A percentile compares a stretch with the other conserved stretches of the same genome.
Evolutionary conservation across 2,113 vertebrate species (phyloP).

Genomic region (Atherinomorus stipes): DNA sequence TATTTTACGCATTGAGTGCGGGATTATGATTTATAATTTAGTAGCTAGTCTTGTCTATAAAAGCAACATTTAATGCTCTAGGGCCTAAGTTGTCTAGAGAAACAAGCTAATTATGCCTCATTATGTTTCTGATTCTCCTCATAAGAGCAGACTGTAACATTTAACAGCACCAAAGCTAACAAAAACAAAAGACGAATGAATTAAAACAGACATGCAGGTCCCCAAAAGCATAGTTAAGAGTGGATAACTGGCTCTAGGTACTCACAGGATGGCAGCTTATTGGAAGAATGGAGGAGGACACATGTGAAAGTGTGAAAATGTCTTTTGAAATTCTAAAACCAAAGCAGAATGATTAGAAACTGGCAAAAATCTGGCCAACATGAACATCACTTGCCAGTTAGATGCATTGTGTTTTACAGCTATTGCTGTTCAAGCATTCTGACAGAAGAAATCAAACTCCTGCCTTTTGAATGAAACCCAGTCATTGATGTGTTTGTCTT

Average conservation of each 20-base stretch:
- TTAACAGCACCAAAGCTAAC: conserved; percentile 32
- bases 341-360: conserved; percentile 31
- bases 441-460: neutral
- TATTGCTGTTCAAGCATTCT: neutral
- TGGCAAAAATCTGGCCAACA: conserved; percentile 18
- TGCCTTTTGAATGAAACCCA: neutral
- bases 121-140: conserved; percentile 32
- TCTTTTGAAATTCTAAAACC: conserved; percentile 25
- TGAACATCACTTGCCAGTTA: conserved; percentile 30
- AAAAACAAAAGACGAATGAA: conserved; percentile 45
- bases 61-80: neutral
- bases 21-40: neutral
- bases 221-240: conserved; percentile 40
- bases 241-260: conserved; percentile 35
- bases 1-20: neutral
- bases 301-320: conserved; percentile 37
- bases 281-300: conserved; percentile 27
- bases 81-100: conserved; percentile 8
- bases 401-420: conserved; percentile 12
- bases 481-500: neutral
- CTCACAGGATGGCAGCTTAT: conserved; percentile 35
- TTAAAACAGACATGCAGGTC: conserved; percentile 26
- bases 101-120: conserved; percentile 43
- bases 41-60: neutral
- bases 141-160: conserved; percentile 36